Conservation (phyloP, 2,113 vertebrate genomes). For the Dicerorhinus sumatrensis region DNA sequence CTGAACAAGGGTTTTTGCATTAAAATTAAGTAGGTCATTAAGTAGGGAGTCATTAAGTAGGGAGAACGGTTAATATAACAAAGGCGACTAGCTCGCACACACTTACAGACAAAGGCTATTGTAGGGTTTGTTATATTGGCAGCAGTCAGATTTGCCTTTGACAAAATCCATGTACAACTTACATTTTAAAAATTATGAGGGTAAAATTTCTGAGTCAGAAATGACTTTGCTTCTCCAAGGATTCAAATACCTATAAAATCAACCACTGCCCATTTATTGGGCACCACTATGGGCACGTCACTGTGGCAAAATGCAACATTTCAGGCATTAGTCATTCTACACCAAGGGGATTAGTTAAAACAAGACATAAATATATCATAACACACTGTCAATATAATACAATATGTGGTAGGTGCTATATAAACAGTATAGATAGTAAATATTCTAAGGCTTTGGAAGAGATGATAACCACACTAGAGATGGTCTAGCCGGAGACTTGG, state of each 20-base stretch:
- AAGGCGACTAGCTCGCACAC: neutral
- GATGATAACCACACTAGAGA: neutral
- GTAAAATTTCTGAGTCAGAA: neutral
- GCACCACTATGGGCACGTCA: neutral
- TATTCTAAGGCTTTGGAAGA: neutral
- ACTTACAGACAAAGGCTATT: neutral
- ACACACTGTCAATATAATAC: neutral
- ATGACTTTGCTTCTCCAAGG: neutral
- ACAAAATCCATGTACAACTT: neutral
- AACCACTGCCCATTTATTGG: neutral
- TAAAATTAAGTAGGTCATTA: constrained; percentile 45
- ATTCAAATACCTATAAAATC: neutral
- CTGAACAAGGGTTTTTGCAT: neutral
- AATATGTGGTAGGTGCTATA: neutral
- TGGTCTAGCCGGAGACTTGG: neutral
- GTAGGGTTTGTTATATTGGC: neutral
- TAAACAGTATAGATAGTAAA: neutral
- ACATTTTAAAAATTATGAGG: neutral
- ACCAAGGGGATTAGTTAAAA: constrained; percentile 6
- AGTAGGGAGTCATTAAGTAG: neutral
- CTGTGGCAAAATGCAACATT: neutral
- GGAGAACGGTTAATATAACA: neutral
- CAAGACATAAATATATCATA: neutral
- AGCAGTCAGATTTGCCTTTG: constrained; percentile 18
- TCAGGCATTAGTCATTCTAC: neutral